Conservation (phyloP, 1,140 invertebrate species). For the Neodiprion fabricii region DNA sequence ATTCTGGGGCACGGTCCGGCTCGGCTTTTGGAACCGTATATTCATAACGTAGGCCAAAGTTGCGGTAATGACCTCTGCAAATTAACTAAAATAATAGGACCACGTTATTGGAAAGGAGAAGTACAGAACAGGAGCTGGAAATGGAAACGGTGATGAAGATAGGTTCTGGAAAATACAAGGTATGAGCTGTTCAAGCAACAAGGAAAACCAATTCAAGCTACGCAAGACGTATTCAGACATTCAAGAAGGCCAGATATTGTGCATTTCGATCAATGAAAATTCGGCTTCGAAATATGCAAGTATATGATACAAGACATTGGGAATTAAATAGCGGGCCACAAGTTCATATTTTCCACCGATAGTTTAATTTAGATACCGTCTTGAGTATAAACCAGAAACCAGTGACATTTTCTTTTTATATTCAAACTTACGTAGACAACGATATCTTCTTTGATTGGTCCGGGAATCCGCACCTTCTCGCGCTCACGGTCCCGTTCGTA, state of each 20-base stretch:
- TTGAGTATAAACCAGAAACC: too few relatives aligned
- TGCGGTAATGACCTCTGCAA: conserved; percentile 77
- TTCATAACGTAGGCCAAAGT: conserved; percentile 83
- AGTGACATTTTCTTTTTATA: too few relatives aligned
- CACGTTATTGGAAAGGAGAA: background rate
- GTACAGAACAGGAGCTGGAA: conserved; percentile 10
- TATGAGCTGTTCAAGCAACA: background rate
- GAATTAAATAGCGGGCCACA: too few relatives aligned
- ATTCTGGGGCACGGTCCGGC: conserved; percentile 66
- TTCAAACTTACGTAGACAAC: conserved; percentile 77
- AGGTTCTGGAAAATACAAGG: background rate
- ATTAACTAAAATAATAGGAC: conserved; percentile 71
- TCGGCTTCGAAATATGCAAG: too few relatives aligned
- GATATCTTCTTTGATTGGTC: conserved; percentile 83
- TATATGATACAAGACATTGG: too few relatives aligned
- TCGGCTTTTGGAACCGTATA: conserved; percentile 78
- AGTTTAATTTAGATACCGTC: too few relatives aligned
- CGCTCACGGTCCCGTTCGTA: conserved; percentile 83
- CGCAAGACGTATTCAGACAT: background rate
- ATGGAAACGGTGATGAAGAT: background rate
- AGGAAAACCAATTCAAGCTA: background rate
- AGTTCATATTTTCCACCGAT: too few relatives aligned
- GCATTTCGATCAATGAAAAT: background rate
- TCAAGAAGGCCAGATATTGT: background rate
- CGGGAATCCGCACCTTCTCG: conserved; percentile 82